Percentiles rank a stretch among this genome's conserved stretches.
Conservation (phyloP, 2,113 vertebrate genomes). For the Lethenteron reissneri region DNA sequence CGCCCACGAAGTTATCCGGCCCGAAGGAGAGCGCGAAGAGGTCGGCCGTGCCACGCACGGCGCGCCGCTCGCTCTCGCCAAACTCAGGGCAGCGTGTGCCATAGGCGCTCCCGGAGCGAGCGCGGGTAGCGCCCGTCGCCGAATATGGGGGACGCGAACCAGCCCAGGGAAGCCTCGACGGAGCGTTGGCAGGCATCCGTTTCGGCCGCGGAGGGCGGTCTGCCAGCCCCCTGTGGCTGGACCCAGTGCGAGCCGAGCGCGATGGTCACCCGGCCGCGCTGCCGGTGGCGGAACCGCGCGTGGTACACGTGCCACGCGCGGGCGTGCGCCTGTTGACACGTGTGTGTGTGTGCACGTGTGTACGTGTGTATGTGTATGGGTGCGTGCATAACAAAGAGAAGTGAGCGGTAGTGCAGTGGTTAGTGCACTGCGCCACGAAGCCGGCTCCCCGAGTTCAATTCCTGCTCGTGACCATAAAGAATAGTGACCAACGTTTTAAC, state of each 20-base stretch:
- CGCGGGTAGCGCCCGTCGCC: constrained; percentile 69
- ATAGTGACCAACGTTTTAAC: too few species aligned
- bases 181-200: constrained; percentile 62
- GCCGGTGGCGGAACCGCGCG: constrained; percentile 37
- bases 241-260: constrained; percentile 86
- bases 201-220: constrained; percentile 25
- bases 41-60: constrained; percentile 56
- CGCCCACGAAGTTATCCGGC: constrained; percentile 61
- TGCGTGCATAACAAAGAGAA: too few species aligned
- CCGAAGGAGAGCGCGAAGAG: constrained; percentile 90
- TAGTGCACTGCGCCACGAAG: too few species aligned
- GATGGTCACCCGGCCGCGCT: constrained; percentile 59
- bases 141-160: constrained; percentile 84
- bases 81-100: constrained; percentile 49
- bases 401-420: too few species aligned
- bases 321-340: constrained; percentile 48
- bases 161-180: constrained; percentile 70
- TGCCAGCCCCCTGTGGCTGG: constrained; percentile 29
- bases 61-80: constrained; percentile 33
- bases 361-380: too few species aligned
- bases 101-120: constrained; percentile 54
- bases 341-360: too few species aligned
- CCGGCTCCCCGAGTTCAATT: too few species aligned
- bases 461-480: too few species aligned
- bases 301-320: constrained; percentile 76